These are phyloP conservation scores for Neosilurus hyrtlii DNA, from an alignment of 2,797 vertebrate species.

Conservation along the genomic window DNA sequence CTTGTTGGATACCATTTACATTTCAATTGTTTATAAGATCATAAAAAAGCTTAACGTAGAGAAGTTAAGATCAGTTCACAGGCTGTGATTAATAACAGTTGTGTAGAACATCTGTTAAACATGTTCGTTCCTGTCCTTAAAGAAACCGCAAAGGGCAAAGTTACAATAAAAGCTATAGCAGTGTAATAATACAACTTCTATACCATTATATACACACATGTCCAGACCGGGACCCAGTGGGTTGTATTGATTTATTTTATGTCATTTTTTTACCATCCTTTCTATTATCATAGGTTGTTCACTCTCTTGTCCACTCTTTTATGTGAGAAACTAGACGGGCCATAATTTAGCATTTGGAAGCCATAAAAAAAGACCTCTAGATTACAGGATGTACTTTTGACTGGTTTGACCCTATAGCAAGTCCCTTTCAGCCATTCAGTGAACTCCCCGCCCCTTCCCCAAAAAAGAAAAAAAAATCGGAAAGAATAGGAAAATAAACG, in stretches of 20 bases:
- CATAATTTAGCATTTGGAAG: slow-evolving; percentile 32
- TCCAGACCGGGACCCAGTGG: background rate
- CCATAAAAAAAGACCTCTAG: slow-evolving; percentile 6
- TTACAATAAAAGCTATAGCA: no score
- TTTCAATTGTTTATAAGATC: background rate
- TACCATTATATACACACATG: background rate
- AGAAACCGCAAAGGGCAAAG: background rate
- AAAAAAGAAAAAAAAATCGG: background rate
- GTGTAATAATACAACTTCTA: background rate
- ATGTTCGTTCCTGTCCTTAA: background rate
- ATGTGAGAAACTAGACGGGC: slow-evolving; percentile 14
- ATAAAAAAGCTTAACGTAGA: background rate
- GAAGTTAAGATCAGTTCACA: background rate
- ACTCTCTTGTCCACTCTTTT: slow-evolving; percentile 37
- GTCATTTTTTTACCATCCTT: slow-evolving; percentile 9
- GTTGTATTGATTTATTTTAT: slow-evolving; percentile 8
- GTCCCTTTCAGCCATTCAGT: slow-evolving; percentile 5
- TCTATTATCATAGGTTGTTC: slow-evolving; percentile 35
- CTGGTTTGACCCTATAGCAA: slow-evolving; percentile 22
- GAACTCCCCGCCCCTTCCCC: background rate
- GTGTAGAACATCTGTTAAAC: no score
- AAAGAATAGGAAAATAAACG: slow-evolving; percentile 12
- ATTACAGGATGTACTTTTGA: slow-evolving; percentile 26
- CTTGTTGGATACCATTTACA: background rate
- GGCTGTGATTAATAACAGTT: no score